Evolutionary conservation across 2,113 vertebrate species (phyloP), one percentile per base, ranked within the genome.

Genomic region (Parus major): DNA sequence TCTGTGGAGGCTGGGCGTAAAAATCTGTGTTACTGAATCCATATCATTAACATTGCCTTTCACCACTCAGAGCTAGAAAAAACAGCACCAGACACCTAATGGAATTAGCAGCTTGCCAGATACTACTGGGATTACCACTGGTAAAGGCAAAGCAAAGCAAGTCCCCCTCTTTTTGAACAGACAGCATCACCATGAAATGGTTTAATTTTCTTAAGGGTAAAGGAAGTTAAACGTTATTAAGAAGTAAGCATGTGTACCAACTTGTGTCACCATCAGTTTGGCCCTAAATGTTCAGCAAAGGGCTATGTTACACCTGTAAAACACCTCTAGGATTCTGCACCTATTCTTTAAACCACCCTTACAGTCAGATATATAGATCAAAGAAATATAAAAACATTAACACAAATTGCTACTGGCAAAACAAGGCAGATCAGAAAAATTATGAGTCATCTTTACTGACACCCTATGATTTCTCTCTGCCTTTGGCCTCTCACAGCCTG

Each of bases 351-450:
- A 86, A 94, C 82, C 66, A 81, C 52, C 21, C 0, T 55, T 88
- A 83, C 82, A 94, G 92, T 52, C 66, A 70, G 56, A 88, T 15
- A 87, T 6, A 42, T 23, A 86, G 78, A 95, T 92, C 89, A 95
- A 94, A 95, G 75, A 92, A 87, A 82, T 50, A 55, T 9, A 80
- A 92, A 95, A 66, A 33, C 73, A 94, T 85, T 90, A 85, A 73
- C 46, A 65, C 2, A 0, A 91, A 94, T 77, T 82, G 87, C 94
- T 86, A 81, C 39, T 75, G 91, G 87, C 87, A 95, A 90, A 95
- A 91, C 55, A 88, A 94, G 82, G 71, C 88, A 86, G 82, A 91
- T 85, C 76, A 92, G 42, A 94, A 55, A 87, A 93, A 80, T 56
- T 65, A 56, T 88, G 86, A 95, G 59, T 82, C 65, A 95, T 82